Percentiles rank a stretch among this genome's conserved stretches.
Evolutionary conservation across 2,888 invertebrate genomes (phyloP).

Genomic region (Gastrophysa polygoni): DNA sequence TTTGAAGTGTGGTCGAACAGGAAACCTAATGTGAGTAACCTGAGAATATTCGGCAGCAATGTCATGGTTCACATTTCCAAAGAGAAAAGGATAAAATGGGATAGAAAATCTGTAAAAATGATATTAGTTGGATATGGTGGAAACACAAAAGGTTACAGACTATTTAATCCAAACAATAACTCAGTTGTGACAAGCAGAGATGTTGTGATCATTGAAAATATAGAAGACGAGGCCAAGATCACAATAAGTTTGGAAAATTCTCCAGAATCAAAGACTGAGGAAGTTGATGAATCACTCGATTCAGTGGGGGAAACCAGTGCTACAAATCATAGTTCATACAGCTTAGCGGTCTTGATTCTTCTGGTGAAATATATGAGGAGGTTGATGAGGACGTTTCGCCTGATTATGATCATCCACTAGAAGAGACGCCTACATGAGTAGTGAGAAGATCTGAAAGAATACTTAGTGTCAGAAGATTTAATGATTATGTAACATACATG

Average conservation of each 20-base stretch:
- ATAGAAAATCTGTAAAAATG: conserved; percentile 31
- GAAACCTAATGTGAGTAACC: conserved; percentile 35
- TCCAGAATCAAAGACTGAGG: too few species aligned
- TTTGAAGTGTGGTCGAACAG: conserved; percentile 12
- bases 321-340: neutral
- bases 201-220: too few species aligned
- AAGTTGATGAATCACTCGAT: neutral
- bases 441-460: neutral
- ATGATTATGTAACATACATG: neutral
- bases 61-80: conserved; percentile 35
- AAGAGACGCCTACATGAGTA: neutral
- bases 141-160: conserved; percentile 32
- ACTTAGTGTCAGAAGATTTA: neutral
- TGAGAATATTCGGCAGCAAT: conserved; percentile 27
- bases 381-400: neutral
- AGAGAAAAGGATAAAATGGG: conserved; percentile 31
- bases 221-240: too few species aligned
- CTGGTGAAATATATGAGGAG: neutral
- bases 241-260: too few species aligned
- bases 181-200: neutral
- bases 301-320: neutral
- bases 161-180: neutral
- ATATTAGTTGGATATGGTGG: conserved; percentile 38
- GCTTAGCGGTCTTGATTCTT: neutral
- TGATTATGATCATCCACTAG: neutral